Evolutionary conservation across 2,113 vertebrate genomes (phyloP), one percentile per base, ranked within the genome.

Genomic region (Ahaetulla prasina): DNA sequence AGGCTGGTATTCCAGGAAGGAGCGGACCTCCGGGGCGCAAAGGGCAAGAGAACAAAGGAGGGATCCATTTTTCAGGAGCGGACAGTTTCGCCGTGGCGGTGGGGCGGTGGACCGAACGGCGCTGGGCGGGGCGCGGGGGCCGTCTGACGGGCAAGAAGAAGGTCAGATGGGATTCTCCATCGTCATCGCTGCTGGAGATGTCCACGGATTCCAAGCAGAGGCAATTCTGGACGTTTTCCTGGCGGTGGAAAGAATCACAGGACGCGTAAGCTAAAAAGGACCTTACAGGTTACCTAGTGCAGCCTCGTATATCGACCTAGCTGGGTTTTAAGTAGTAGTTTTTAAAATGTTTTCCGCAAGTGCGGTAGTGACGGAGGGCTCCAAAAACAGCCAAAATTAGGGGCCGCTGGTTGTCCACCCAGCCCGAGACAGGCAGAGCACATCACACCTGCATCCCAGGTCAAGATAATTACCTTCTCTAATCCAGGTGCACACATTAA

Each of bases 191-290:
- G 63, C 94, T 95, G 2, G 94, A 94, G 8, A 92, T 43, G 20
- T 94, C 93, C 12, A 94, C 25, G 47, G 89, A 80, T 84, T 94
- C 94, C 95, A 93, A 94, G 0, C 80, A 92, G 35, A 94, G 92
- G 47, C 91, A 94, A 89, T 95, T 93, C 60, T 94, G 88, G 50
- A 92, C 93, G 4, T 95, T 95, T 57, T 95, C 95, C 95, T 95
- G 49, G 89, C 0, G 50, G 43, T 23, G 16, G 85, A 60, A 30
- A 43, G 45, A 74, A 68, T 22, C 27, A 90, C 8, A 68, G 43
- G 47, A 68, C 27, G 0, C 8, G 27, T 57, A 39, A 80, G 35
- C 18, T 39, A 35, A 80, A 39, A 39, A 8, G 18, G 68, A 39
- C 14, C 16, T 22, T 35, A 20, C 35, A 80, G 68, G 18, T 39